These are phyloP conservation scores for Zaprionus africanus DNA, from an alignment of 1,140 invertebrate genomes.

Conservation along the genomic window DNA sequence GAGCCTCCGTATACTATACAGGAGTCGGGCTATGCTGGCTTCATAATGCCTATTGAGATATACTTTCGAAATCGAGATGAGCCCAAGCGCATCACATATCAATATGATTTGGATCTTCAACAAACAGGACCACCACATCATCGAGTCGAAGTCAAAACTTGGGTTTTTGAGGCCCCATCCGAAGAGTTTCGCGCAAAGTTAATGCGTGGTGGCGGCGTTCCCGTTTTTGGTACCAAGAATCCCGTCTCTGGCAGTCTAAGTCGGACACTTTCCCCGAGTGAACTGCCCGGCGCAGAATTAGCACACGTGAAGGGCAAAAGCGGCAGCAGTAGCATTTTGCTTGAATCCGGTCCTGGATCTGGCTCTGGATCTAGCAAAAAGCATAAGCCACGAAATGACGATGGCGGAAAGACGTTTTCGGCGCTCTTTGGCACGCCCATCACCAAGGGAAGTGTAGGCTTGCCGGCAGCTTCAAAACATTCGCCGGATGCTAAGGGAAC, in stretches of 20 bases:
- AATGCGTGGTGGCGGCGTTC: slow-evolving; percentile 92
- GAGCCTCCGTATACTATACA: slow-evolving; percentile 96
- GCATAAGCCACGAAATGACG: slow-evolving; percentile 87
- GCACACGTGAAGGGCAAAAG: slow-evolving; percentile 88
- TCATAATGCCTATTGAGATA: slow-evolving; percentile 95
- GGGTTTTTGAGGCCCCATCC: slow-evolving; percentile 88
- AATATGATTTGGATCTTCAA: slow-evolving; percentile 94
- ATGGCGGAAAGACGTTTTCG: slow-evolving; percentile 88
- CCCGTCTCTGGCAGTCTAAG: slow-evolving; percentile 38
- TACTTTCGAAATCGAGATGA: slow-evolving; percentile 96
- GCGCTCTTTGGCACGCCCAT: slow-evolving; percentile 92
- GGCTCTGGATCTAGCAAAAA: slow-evolving; percentile 86
- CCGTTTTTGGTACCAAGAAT: slow-evolving; percentile 63
- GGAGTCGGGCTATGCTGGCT: slow-evolving; percentile 98
- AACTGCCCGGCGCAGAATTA: slow-evolving; percentile 40
- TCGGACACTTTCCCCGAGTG: slow-evolving; percentile 58
- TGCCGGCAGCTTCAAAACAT: slow-evolving; percentile 77
- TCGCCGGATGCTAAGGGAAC: slow-evolving; percentile 83
- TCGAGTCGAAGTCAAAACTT: slow-evolving; percentile 87
- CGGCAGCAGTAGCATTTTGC: slow-evolving; percentile 63
- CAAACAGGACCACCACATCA: slow-evolving; percentile 89
- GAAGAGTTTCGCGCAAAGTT: slow-evolving; percentile 95
- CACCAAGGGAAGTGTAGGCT: slow-evolving; percentile 86
- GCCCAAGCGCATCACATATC: slow-evolving; percentile 93
- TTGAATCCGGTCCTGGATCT: slow-evolving; percentile 76